Evolutionary conservation across 2,888 invertebrate genomes (phyloP), one percentile per base, ranked within the genome.

Genomic region (Sipunculus nudus): DNA sequence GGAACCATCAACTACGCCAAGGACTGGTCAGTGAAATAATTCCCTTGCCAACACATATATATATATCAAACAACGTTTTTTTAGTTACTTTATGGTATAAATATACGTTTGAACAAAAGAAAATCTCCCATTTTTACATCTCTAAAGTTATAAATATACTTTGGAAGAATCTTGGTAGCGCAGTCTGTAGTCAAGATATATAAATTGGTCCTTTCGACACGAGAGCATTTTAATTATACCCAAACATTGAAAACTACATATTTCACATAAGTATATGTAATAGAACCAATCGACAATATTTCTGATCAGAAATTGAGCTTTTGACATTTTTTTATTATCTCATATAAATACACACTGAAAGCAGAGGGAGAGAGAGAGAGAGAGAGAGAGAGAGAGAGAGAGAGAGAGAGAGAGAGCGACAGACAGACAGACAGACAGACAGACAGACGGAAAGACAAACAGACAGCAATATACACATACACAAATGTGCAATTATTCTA

Each of bases 1-100:
- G 53, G 53, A 10, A 35, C 39, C 4, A 16, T 53, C 25, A 32
- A 52, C 19, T 60, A 26, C n/a, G 60, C 60, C 55, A 60, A 60
- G 50, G 49, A 55, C 6, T 60, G 60, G 60, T 60, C 23, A 28
- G 59, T 45, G 10, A 16, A 35, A 13, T 10, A 13, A 8, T 35
- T 35, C 35, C 35, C 10, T 35, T 16, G 13, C 16, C n/a, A n/a
- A n/a, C n/a, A n/a, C n/a, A n/a, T n/a, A n/a, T n/a, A n/a, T n/a
- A n/a, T n/a, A n/a, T n/a, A n/a, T n/a, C n/a, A n/a, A n/a, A n/a
- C n/a, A n/a, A n/a, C n/a, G n/a, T n/a, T n/a, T n/a, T n/a, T n/a
- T n/a, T n/a, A n/a, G n/a, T n/a, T n/a, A n/a, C n/a, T n/a, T n/a
- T n/a, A n/a, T n/a, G n/a, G n/a, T n/a, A n/a, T n/a, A n/a, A n/a